Evolutionary conservation across 2,888 invertebrate species (phyloP).

Genomic region (Octonoba sinensis): DNA sequence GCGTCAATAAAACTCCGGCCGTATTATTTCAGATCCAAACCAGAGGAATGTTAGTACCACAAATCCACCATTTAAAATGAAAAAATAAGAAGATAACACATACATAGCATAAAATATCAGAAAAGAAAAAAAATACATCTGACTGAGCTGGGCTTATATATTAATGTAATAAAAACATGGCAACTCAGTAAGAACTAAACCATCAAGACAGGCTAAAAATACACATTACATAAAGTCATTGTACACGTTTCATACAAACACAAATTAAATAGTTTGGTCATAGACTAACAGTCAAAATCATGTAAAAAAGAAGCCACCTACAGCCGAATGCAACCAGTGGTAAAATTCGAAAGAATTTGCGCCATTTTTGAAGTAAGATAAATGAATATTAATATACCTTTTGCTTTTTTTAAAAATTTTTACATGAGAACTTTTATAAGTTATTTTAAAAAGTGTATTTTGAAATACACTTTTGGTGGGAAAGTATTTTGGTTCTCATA

Average conservation of each 20-base stretch:
- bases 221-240: background rate
- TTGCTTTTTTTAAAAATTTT: no score
- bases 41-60: constrained; percentile 32
- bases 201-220: background rate
- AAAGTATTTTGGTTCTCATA: no score
- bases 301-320: no score
- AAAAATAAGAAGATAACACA: constrained; percentile 5
- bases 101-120: constrained; percentile 10
- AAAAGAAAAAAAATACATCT: background rate
- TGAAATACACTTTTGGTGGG: no score
- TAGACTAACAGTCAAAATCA: no score
- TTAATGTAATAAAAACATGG: constrained; percentile 10
- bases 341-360: no score
- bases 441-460: no score
- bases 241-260: background rate
- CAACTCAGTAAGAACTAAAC: background rate
- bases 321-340: no score
- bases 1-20: background rate
- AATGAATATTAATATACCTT: no score
- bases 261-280: no score
- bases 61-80: constrained; percentile 1
- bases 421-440: no score
- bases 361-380: no score
- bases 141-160: constrained; percentile 11
- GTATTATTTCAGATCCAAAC: constrained; percentile 21